These are phyloP conservation scores for Aegotheles bennettii DNA, from an alignment of 2,113 vertebrate genomes.

Conservation along the genomic window DNA sequence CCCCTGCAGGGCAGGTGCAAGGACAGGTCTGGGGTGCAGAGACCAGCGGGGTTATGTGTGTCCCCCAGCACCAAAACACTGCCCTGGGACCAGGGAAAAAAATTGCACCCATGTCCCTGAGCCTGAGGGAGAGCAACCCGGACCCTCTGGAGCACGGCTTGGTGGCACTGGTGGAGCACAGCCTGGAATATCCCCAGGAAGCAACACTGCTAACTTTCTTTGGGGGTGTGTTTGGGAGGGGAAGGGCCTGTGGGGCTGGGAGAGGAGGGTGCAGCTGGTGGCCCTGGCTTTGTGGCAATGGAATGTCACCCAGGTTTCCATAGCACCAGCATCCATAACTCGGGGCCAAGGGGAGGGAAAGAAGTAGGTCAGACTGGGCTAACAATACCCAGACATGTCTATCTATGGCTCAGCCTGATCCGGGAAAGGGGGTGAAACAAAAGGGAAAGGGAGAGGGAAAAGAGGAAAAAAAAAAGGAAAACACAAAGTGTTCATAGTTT, in stretches of 20 bases:
- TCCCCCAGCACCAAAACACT: background rate
- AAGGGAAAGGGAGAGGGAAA: background rate
- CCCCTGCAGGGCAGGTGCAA: fast-evolving
- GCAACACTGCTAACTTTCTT: background rate
- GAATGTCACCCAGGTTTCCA: slow-evolving; percentile 48
- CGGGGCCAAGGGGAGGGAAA: background rate
- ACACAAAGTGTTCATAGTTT: background rate
- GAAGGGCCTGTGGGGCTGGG: background rate
- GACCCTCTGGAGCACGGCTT: background rate
- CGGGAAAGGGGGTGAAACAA: background rate
- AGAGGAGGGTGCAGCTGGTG: slow-evolving; percentile 14
- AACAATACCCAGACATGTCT: slow-evolving; percentile 27
- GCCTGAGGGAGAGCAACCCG: background rate
- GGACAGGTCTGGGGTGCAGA: background rate
- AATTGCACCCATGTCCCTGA: background rate
- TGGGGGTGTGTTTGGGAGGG: background rate
- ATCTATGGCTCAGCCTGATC: background rate
- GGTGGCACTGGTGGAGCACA: background rate
- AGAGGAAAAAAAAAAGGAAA: background rate
- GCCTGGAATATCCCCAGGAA: background rate
- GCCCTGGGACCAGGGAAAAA: background rate
- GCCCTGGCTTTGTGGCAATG: slow-evolving; percentile 22
- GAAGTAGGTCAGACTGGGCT: slow-evolving; percentile 60
- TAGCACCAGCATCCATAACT: slow-evolving; percentile 60
- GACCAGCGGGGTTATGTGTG: fast-evolving